Evolutionary conservation across 35 echinoderm and acorn worm genomes (phyloP), one percentile per base, ranked within the genome.

Genomic region (Holothuria glaberrima): DNA sequence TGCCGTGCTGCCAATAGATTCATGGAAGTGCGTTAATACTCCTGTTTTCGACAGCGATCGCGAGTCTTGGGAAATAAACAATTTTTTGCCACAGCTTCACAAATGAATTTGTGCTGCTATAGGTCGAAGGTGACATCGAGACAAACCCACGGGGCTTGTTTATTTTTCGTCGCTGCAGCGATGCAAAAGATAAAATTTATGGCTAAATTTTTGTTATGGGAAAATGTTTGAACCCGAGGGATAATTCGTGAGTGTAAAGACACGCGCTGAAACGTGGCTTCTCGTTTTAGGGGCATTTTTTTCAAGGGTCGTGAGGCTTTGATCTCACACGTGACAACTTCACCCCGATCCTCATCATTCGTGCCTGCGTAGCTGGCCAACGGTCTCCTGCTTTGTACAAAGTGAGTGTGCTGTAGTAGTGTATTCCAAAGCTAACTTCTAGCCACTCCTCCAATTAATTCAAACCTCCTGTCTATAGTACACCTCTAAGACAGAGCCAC

Each of bases 101-200:
- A 54, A 54, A 54, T 54, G 50, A 54, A 54, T 54, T 54, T 54
- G 50, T 54, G 5, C 50, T 17, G 10, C 16, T 14, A 12, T 21
- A 22, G 44, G 74, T 78, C 36, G 25, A 26, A 48, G 74, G 74
- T 48, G 38, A 78, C n/a, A 30, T 78, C 31, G 74, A 18, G 44
- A 41, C 38, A 78, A 78, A 78, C 74, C 74, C 74, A 78, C 41
- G 33, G 74, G 74, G 74, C 74, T 78, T 78, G 74, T 78, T 78
- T 78, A 78, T 48, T 28, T 78, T 78, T 48, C 21, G 74, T 48
- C 3, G 74, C 44, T 41, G 18, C 50, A 41, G n/a, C 21, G 50
- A 50, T 24, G 33, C 5, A 41, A 32, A 4, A 18, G 9, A 75
- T 75, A 22, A 48, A 9, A 41, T 48, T 19, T 48, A 75, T 1